A percentile compares a stretch with the other conserved stretches of the same genome.
Conservation (phyloP, 2,888 invertebrate genomes). For the Drosophila melanocephala region DNA sequence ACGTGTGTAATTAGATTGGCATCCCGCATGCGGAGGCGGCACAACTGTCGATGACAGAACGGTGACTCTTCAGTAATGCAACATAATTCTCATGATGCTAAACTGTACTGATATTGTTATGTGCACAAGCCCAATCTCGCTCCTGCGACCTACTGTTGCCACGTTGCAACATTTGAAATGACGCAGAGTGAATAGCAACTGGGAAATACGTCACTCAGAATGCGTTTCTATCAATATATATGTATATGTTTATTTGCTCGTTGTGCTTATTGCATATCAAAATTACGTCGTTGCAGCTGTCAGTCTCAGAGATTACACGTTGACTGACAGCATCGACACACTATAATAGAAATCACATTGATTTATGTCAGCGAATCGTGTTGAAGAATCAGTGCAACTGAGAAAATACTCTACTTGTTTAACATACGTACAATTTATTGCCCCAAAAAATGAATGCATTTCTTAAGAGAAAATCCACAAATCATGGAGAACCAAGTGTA, state of each 20-base stretch:
- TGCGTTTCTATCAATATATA: neutral
- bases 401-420: neutral
- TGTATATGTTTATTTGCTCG: neutral
- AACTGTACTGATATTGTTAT: neutral
- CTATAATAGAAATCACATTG: slow-evolving; percentile 12
- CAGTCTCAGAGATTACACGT: slow-evolving; percentile 29
- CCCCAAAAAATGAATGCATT: neutral
- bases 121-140: neutral
- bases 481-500: neutral
- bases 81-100: slow-evolving; percentile 3
- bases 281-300: slow-evolving; percentile 49
- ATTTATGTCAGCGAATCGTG: slow-evolving; percentile 11
- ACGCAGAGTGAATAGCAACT: neutral
- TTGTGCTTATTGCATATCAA: slow-evolving; percentile 17
- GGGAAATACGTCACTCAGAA: neutral
- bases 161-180: neutral
- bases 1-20: slow-evolving; percentile 32
- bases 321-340: slow-evolving; percentile 5
- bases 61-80: slow-evolving; percentile 13
- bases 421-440: neutral
- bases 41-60: slow-evolving; percentile 15
- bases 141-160: neutral
- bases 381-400: neutral
- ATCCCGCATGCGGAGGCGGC: slow-evolving; percentile 2
- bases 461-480: neutral